Conservation (phyloP, 2,113 vertebrate genomes). For the Nyctereutes procyonoides region DNA sequence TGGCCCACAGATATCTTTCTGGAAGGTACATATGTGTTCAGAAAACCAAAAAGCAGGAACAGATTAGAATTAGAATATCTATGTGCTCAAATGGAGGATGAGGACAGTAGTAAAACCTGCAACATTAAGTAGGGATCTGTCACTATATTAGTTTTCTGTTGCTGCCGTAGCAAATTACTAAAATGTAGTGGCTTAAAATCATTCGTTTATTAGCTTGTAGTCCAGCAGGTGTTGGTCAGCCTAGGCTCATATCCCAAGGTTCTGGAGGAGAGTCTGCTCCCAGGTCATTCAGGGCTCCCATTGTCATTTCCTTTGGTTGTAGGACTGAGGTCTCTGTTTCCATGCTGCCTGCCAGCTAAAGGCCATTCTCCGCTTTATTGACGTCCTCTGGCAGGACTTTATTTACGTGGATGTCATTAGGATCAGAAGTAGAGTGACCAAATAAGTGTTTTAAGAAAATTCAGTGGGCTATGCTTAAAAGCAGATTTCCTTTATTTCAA, state of each 20-base stretch:
- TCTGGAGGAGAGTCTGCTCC: neutral
- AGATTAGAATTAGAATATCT: neutral
- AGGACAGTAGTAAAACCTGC: neutral
- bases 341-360: neutral
- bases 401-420: neutral
- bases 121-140: neutral
- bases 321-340: neutral
- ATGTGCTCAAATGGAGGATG: neutral
- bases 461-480: neutral
- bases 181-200: neutral
- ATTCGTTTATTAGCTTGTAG: no score
- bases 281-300: neutral
- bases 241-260: neutral
- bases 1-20: neutral
- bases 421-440: neutral
- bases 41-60: neutral
- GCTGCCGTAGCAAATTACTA: neutral
- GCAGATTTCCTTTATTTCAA: slow-evolving; percentile 2
- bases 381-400: neutral
- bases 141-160: neutral
- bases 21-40: neutral
- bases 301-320: neutral
- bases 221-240: neutral
- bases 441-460: neutral
- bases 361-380: neutral